Evolutionary conservation across 1,140 invertebrate species (phyloP).

Genomic region (Drosophila tropicalis): DNA sequence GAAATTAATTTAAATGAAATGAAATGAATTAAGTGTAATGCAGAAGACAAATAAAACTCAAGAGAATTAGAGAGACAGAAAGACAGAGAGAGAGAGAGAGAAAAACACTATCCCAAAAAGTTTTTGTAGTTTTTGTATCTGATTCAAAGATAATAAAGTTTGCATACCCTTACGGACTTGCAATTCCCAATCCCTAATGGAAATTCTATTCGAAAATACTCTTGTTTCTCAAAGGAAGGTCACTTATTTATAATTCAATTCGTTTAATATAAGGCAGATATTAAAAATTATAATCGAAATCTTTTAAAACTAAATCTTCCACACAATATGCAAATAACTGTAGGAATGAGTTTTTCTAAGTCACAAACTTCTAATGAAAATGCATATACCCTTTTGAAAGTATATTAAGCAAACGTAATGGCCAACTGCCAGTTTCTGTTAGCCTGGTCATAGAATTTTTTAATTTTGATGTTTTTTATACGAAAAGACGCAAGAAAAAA

Average conservation of each 20-base stretch:
- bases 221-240: too few species aligned
- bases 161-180: conserved; percentile 26
- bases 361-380: not conserved
- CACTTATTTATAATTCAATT: too few species aligned
- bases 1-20: conserved; percentile 47
- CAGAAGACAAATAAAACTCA: conserved; percentile 54
- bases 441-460: conserved; percentile 42
- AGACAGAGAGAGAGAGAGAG: not conserved
- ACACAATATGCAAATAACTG: too few species aligned
- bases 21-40: conserved; percentile 54
- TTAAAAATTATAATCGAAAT: too few species aligned
- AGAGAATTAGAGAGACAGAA: not conserved
- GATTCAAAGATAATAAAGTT: not conserved
- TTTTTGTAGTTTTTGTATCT: conserved; percentile 6
- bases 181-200: not conserved
- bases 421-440: conserved; percentile 27
- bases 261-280: too few species aligned
- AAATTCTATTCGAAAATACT: too few species aligned
- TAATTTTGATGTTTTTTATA: conserved; percentile 17
- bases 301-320: too few species aligned
- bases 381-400: not conserved
- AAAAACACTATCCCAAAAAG: conserved; percentile 4
- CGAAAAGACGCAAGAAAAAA: not conserved
- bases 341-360: not conserved
- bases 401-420: not conserved